Evolutionary conservation across 92 coral and sea anemone species (phyloP).

Genomic region (Umimayanthus kanabou): DNA sequence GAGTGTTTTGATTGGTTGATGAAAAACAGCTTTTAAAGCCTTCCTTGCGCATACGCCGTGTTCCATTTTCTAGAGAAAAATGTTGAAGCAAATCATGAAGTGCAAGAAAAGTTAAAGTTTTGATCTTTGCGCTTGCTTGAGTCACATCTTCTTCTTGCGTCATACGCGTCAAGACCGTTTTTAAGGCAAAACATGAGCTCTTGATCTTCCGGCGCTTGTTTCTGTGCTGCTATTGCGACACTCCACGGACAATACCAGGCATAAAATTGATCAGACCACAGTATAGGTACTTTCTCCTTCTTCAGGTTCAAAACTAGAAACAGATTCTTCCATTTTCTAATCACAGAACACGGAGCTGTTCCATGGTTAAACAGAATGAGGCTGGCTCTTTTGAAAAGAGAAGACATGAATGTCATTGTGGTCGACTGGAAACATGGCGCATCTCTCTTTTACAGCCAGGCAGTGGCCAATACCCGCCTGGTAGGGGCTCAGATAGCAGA

Average conservation of each 20-base stretch:
- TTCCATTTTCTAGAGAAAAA: too few species aligned
- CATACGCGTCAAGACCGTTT: too few species aligned
- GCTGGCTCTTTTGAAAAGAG: conserved; percentile 52
- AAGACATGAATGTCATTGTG: conserved; percentile 67
- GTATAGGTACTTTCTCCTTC: background rate
- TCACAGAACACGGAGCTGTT: conserved; percentile 50
- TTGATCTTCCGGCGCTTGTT: background rate
- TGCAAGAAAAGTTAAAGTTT: too few species aligned
- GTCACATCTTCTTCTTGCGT: too few species aligned
- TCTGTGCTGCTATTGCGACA: background rate
- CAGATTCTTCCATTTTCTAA: background rate
- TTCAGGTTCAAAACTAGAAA: background rate
- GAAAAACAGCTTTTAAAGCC: too few species aligned
- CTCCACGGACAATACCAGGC: background rate
- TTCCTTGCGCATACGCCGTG: too few species aligned
- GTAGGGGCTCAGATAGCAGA: conserved; percentile 83
- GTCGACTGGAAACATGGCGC: conserved; percentile 72
- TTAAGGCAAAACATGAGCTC: background rate
- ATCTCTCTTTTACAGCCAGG: conserved; percentile 54
- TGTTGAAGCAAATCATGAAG: too few species aligned
- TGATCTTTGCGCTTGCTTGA: too few species aligned
- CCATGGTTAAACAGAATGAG: conserved; percentile 74
- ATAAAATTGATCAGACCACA: background rate
- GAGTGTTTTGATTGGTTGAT: too few species aligned
- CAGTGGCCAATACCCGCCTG: conserved; percentile 66